Base-by-base conservation (phyloP, 1,140 invertebrate genomes). In the Arion vulgaris region DNA sequence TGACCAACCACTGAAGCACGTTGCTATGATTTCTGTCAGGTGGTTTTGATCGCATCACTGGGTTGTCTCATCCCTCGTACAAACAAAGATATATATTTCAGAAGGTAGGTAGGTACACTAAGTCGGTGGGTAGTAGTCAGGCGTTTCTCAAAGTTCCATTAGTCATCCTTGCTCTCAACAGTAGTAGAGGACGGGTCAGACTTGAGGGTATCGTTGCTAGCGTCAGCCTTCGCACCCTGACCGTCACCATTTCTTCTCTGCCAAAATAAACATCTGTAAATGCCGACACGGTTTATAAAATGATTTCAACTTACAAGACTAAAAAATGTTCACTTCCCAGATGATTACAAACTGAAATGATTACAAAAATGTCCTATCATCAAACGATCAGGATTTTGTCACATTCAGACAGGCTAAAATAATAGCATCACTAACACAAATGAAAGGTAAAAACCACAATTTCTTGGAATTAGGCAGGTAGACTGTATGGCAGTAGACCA, bases 11-110 rank as follows among this genome's bases (percentile, higher is more conserved):
- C 5, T 15, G 1, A 49, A 49, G 38, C 9, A 57, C 1, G 38
- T 1, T 28, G n/a, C 2, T 74, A 39, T 13, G 36, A 39, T 77
- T 51, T 23, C n/a, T 34, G 75, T 62, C 51, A 57, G 75, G 75
- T 77, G 38, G 77, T 79, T 68, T 79, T 57, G n/a, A 79, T 68
- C 23, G 53, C 41, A 62, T 79, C 77, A 79, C 57, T 66, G 77
- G 77, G 77, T 79, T 39, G 57, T 69, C 77, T 79, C 77, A 68
- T 13, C 28, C 41, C 62, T 68, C 77, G 51, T 57, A 68, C 51
- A 38, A 79, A 36, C 62, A 53, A 79, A 68, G 9, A 49, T 11
- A n/a, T n/a, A n/a, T 23, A n/a, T 15, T 57, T 57, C 26, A 57
- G 53, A 77, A 51, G 19, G 32, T 38, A 17, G 45, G 49, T 28